Evolutionary conservation across 2,888 invertebrate genomes (phyloP).

Genomic region (Ichneumoninae sp.): DNA sequence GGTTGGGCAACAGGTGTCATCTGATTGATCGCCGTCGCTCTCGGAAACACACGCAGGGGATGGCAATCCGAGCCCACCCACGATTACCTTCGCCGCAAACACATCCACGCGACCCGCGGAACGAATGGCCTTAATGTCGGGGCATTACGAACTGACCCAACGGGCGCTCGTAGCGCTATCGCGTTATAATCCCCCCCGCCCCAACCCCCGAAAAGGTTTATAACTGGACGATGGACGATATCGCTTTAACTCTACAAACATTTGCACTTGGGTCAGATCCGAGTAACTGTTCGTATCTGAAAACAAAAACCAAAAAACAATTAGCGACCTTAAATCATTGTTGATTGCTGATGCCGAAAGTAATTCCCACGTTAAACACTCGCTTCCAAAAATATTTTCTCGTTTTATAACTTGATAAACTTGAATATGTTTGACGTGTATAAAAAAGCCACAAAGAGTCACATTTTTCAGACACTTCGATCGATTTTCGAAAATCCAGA

Average conservation of each 20-base stretch:
- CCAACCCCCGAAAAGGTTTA: not conserved
- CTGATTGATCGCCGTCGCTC: slow-evolving; percentile 84
- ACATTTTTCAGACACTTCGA: not conserved
- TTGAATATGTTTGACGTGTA: too few relatives aligned
- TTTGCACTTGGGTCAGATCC: too few relatives aligned
- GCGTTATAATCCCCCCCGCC: not conserved
- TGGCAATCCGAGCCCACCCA: slow-evolving; percentile 66
- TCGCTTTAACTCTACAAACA: not conserved
- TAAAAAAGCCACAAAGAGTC: too few relatives aligned
- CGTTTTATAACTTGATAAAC: too few relatives aligned
- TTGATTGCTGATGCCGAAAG: too few relatives aligned
- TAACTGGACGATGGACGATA: slow-evolving; percentile 9
- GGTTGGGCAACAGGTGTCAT: slow-evolving; percentile 83
- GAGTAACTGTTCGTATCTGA: too few relatives aligned
- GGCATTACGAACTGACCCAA: slow-evolving; percentile 77
- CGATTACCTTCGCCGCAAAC: slow-evolving; percentile 82
- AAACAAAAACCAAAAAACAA: too few relatives aligned
- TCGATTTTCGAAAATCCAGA: not conserved
- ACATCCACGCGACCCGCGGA: slow-evolving; percentile 77
- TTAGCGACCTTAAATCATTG: too few relatives aligned
- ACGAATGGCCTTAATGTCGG: slow-evolving; percentile 79
- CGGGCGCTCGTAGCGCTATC: slow-evolving; percentile 45
- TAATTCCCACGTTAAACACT: too few relatives aligned
- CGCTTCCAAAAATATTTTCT: too few relatives aligned
- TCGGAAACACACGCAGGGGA: slow-evolving; percentile 70